phyloP scores from a whole-genome alignment of 2,113 vertebrate species.

The Melanotaenia duboulayi region DNA sequence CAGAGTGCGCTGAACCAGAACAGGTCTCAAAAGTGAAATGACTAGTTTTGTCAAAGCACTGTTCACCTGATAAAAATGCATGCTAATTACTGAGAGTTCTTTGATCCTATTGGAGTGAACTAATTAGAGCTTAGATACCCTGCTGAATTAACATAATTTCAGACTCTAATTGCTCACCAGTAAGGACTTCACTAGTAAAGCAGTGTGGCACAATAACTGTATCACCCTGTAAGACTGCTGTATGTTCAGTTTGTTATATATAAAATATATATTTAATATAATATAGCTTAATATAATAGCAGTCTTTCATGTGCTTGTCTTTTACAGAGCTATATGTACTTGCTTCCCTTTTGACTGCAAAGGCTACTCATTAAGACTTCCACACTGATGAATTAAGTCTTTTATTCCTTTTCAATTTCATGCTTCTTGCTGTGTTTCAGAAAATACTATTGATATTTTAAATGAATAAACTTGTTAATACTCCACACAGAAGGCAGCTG shows the following conservation, averaged over 20 bases:
- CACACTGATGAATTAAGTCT: background rate
- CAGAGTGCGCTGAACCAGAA: background rate
- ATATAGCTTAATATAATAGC: no score
- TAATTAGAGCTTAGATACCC: conserved; percentile 6
- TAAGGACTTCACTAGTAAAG: background rate
- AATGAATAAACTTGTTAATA: conserved; percentile 23
- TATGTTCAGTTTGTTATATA: background rate
- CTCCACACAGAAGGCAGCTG: background rate
- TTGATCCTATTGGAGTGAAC: background rate
- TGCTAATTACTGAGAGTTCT: background rate
- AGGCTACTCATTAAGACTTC: conserved; percentile 31
- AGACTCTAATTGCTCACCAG: background rate
- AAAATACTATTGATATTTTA: conserved; percentile 34
- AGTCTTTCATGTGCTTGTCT: background rate
- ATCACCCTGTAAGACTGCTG: background rate
- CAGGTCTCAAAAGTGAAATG: background rate
- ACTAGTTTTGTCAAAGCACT: background rate
- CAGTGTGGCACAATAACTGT: background rate
- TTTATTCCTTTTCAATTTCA: conserved; percentile 33
- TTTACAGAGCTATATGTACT: background rate
- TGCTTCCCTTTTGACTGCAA: background rate
- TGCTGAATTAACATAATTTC: background rate
- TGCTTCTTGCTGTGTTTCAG: conserved; percentile 42
- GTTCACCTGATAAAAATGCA: background rate
- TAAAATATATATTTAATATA: no score